Percentiles rank a stretch among this genome's conserved stretches.
phyloP scores from a whole-genome alignment of 2,113 vertebrate genomes.

The Lampris megalopsis region DNA sequence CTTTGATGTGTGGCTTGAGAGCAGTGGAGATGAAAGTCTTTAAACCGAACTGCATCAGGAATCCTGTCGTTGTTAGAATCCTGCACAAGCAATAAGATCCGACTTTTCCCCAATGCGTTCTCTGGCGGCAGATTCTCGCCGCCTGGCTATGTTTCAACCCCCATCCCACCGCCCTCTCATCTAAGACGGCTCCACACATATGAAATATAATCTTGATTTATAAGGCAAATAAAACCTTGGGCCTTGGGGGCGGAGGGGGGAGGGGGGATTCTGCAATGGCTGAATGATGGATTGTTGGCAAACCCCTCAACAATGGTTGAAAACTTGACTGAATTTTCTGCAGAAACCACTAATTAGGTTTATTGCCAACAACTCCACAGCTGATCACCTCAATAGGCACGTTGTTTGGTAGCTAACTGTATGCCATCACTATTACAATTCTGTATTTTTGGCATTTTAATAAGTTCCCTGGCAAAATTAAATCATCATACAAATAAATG shows the following conservation, averaged over 20 bases:
- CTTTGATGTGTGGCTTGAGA: conserved; percentile 51
- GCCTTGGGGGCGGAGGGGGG: neutral
- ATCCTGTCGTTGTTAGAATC: conserved; percentile 38
- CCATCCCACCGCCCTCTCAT: conserved; percentile 5
- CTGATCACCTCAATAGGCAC: neutral
- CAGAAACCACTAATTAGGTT: neutral
- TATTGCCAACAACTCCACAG: neutral
- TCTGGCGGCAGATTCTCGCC: conserved; percentile 37
- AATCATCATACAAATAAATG: too few species aligned
- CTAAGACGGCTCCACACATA: conserved; percentile 30
- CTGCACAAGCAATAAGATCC: conserved; percentile 39
- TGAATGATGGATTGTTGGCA: conserved; percentile 3
- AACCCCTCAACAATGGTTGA: neutral
- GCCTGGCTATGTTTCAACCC: conserved; percentile 24
- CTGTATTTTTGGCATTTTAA: too few species aligned
- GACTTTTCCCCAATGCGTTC: conserved; percentile 17
- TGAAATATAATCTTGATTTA: conserved; percentile 44
- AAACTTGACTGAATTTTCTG: neutral
- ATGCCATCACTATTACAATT: too few species aligned
- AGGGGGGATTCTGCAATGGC: conserved; percentile 28
- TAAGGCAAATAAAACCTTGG: conserved; percentile 35
- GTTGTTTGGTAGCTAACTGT: neutral
- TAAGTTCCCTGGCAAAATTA: too few species aligned
- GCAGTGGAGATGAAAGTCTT: conserved; percentile 54
- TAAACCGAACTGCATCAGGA: conserved; percentile 43